Base-by-base conservation (phyloP, 1,140 invertebrate species). In the Drosophila mauritiana region DNA sequence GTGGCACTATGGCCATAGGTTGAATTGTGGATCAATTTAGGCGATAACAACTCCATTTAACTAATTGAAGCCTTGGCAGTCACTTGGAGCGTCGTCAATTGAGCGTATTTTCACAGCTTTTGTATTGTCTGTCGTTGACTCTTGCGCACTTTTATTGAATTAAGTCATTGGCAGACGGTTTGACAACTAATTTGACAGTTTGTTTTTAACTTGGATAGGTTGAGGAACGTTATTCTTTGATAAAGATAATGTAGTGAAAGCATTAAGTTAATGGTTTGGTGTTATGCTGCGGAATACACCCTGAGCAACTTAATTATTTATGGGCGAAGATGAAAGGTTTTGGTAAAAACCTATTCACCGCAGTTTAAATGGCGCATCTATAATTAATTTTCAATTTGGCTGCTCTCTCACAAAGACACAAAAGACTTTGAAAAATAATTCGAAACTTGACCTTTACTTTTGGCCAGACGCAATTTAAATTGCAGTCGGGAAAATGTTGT, bases 31-130 rank as follows among this genome's bases (percentile, higher is more conserved):
- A 70, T 72, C 68, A 49, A 57, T 72, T 72, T 57, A 27, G 65
- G 65, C 27, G 68, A 72, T 70, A 72, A 72, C 68, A 72, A 72
- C 65, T 72, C 52, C 65, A 72, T 70, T 72, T 70, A 70, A 37
- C 36, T 72, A 72, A 72, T 72, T 72, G 67, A 13, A 40, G 42
- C 67, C 64, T 57, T 70, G 68, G 36, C 68, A 72, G 43, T 17
- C 15, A 36, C 43, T 69, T 70, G 36, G 48, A 34, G 65, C 25
- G 25, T 65, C 59, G 36, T 42, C 67, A 36, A 46, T 48, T 56
- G 51, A 39, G 49, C n/a, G 58, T 64, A 34, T 37, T 65, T 64
- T 27, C 34, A 65, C 43, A 48, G 17, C 25, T 40, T 51, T 53
- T 34, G n/a, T 13, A 48, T 68, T 34, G 42, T 34, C 36, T 64